Percentiles rank a stretch among this genome's conserved stretches.
These are phyloP conservation scores for Periophthalmus modestus DNA, from an alignment of 2,113 vertebrate species.

Conservation along the genomic window DNA sequence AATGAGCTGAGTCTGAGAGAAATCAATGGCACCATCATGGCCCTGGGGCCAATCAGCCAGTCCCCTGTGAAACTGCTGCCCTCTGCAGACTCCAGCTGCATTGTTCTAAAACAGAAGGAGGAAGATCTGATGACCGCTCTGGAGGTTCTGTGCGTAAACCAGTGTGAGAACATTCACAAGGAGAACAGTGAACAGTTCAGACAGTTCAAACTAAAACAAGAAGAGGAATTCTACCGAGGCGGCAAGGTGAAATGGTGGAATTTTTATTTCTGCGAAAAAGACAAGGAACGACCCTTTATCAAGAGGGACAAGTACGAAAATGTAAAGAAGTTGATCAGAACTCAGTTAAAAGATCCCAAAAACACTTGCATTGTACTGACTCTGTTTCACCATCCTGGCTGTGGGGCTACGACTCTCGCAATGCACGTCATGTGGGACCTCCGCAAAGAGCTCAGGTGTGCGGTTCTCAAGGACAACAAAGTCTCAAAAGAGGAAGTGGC, in stretches of 20 bases:
- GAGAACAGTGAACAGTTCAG: constrained; percentile 70
- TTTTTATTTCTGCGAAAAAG: constrained; percentile 83
- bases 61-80: constrained; percentile 70
- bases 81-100: constrained; percentile 55
- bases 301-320: constrained; percentile 71
- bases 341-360: constrained; percentile 30
- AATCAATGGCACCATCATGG: constrained; percentile 77
- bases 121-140: constrained; percentile 74
- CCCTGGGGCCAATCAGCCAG: constrained; percentile 67
- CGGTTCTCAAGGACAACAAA: constrained; percentile 60
- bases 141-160: constrained; percentile 81
- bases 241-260: constrained; percentile 85
- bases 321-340: constrained; percentile 41
- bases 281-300: constrained; percentile 75
- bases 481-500: constrained; percentile 45
- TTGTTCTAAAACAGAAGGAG: constrained; percentile 71
- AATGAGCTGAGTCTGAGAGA: constrained; percentile 72
- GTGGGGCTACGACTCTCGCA: constrained; percentile 65
- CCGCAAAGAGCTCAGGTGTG: constrained; percentile 59
- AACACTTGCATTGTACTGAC: constrained; percentile 49
- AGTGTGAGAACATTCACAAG: constrained; percentile 77
- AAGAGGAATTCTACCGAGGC: constrained; percentile 82
- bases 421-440: constrained; percentile 73
- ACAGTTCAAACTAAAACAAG: constrained; percentile 64
- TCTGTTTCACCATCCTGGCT: constrained; percentile 66